Conservation (phyloP, 92 coral and sea anemone species). For the Actinostola sp. region DNA sequence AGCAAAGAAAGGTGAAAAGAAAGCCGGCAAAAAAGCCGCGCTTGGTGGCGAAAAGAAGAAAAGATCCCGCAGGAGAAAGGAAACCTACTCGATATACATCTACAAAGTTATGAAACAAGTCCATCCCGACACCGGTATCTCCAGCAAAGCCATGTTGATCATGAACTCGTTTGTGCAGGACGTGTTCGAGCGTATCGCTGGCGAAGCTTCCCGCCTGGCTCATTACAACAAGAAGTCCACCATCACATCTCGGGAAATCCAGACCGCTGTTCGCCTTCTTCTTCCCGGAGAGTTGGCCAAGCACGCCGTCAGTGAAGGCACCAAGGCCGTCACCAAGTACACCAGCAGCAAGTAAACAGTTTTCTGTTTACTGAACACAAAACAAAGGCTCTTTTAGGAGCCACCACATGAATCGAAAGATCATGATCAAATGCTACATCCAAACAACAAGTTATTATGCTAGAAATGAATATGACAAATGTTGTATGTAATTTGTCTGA, state of each 20-base stretch:
- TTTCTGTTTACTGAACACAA: conserved; percentile 22
- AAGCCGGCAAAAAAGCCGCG: no score
- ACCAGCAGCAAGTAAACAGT: conserved; percentile 81
- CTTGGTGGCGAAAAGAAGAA: no score
- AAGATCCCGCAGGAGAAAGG: no score
- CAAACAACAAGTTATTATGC: no score
- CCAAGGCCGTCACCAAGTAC: conserved; percentile 87
- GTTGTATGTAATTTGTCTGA: no score
- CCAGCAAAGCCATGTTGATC: conserved; percentile 81
- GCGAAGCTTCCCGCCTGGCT: conserved; percentile 76
- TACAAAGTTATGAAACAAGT: conserved; percentile 84
- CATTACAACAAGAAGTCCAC: conserved; percentile 73
- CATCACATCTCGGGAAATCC: conserved; percentile 82
- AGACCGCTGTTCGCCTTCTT: conserved; percentile 78
- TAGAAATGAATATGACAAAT: no score
- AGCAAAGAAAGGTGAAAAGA: no score
- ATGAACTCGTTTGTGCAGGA: conserved; percentile 82
- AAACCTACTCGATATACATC: conserved; percentile 71
- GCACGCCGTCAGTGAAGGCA: conserved; percentile 86
- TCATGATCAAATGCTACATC: conserved; percentile 34
- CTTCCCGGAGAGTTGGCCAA: conserved; percentile 82
- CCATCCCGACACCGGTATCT: conserved; percentile 88
- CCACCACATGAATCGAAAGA: conserved; percentile 53
- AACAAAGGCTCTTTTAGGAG: conserved; percentile 60
- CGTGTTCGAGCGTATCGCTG: conserved; percentile 76